These are phyloP conservation scores for Pimpla rufipes DNA, from an alignment of 2,888 invertebrate species.

Conservation along the genomic window DNA sequence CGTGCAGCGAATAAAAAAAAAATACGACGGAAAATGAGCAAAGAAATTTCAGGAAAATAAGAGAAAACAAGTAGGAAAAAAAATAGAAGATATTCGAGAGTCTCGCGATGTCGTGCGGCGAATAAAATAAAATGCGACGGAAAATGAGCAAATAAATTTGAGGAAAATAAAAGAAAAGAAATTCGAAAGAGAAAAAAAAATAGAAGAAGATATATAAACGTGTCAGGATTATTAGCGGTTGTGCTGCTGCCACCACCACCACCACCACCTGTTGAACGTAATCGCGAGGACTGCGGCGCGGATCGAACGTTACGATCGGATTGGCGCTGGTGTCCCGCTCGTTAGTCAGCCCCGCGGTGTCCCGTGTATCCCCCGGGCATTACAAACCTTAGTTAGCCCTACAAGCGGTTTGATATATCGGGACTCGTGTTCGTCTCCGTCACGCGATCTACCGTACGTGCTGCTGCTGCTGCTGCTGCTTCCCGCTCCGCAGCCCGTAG, in stretches of 20 bases:
- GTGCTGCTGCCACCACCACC: constrained; percentile 11
- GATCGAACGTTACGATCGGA: constrained; percentile 37
- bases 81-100: too few species aligned
- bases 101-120: neutral
- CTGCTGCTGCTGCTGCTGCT: constrained; percentile 29
- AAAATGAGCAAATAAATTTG: constrained; percentile 8
- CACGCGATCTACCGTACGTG: constrained; percentile 64
- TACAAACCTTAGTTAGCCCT: constrained; percentile 70
- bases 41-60: constrained; percentile 2
- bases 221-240: constrained; percentile 62
- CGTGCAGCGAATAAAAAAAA: constrained; percentile 18
- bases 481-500: constrained; percentile 35
- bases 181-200: constrained; percentile 4
- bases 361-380: constrained; percentile 64
- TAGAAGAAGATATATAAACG: constrained; percentile 20
- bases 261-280: constrained; percentile 55
- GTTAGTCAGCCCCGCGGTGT: constrained; percentile 63
- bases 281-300: constrained; percentile 28
- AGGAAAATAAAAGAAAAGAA: constrained; percentile 14
- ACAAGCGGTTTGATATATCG: constrained; percentile 71
- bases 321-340: constrained; percentile 59
- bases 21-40: constrained; percentile 1
- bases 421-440: constrained; percentile 70
- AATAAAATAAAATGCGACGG: constrained; percentile 16
- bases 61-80: neutral